Evolutionary conservation across 2,113 vertebrate genomes (phyloP), one percentile per base, ranked within the genome.

Genomic region (Larimichthys crocea): DNA sequence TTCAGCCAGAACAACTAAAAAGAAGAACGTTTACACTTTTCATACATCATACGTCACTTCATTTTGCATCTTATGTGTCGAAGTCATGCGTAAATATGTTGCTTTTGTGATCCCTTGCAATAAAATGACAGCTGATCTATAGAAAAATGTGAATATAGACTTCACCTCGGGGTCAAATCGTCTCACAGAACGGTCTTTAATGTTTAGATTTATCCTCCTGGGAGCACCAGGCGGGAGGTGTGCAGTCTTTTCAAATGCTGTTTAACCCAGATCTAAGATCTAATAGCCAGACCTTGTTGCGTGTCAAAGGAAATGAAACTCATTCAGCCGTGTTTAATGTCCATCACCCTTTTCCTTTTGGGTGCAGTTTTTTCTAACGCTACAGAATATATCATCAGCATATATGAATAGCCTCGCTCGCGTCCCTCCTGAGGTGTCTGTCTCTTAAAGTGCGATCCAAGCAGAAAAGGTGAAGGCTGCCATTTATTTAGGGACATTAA

Each of bases 401-500:
- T 75, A 31, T n/a, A 35, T 77, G 65, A 73, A 82, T 53, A 50
- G 79, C 49, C 42, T 40, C 19, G 12, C 12, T 42, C 44, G 17
- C 68, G 57, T 73, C 79, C 70, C 76, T 72, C 66, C 50, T 1
- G 35, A 88, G 79, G 88, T 83, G 90, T 91, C 74, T 49, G 61
- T 22, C 85, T 88, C 50, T 88, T 88, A 83, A 85, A 91, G 82
- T 72, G 46, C 1, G 10, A 59, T 70, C 71, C 53, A 3, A 3
- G 85, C 82, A 74, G 80, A 65, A 62, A 50, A 61, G 61, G 83
- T 35, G 79, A 76, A 61, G 15, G 40, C 76, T 14, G 75, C 75
- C 76, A 76, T 84, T 90, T 87, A 84, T 91, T 91, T 76, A 29
- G 73, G 81, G 86, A 55, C 83, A 90, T 92, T 90, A 88, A 87